phyloP scores from a whole-genome alignment of 2,888 invertebrate genomes.

The Ophioninae sp. region DNA sequence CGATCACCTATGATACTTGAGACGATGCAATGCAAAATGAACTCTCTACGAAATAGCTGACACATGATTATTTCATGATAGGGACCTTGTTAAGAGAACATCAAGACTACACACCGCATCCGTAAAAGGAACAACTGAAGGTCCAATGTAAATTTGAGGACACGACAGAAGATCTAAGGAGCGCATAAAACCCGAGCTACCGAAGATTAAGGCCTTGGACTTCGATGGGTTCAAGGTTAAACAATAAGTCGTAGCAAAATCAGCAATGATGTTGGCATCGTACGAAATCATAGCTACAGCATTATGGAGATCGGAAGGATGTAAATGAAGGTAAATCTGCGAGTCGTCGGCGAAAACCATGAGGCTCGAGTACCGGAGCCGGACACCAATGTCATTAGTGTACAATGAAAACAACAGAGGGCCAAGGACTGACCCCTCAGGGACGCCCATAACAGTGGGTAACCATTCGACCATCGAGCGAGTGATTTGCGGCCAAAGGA shows the following conservation, averaged over 20 bases:
- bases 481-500: no score
- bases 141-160: neutral
- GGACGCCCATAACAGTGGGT: neutral
- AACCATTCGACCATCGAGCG: neutral
- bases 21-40: neutral
- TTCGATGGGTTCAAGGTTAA: neutral
- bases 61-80: neutral
- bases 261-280: neutral
- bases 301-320: neutral
- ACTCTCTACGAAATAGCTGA: neutral
- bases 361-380: neutral
- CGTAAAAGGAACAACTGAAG: neutral
- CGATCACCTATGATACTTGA: neutral
- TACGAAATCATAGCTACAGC: neutral
- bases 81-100: neutral
- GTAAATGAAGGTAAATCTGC: neutral
- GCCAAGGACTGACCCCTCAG: conserved; percentile 4
- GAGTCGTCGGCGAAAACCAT: conserved; percentile 23
- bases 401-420: neutral
- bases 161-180: neutral
- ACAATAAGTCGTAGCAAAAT: neutral
- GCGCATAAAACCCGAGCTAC: neutral
- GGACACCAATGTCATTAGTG: neutral
- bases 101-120: neutral
- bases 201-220: neutral